phyloP scores from a whole-genome alignment of 2,888 invertebrate genomes.

The Xestoiulus laeticollis region DNA sequence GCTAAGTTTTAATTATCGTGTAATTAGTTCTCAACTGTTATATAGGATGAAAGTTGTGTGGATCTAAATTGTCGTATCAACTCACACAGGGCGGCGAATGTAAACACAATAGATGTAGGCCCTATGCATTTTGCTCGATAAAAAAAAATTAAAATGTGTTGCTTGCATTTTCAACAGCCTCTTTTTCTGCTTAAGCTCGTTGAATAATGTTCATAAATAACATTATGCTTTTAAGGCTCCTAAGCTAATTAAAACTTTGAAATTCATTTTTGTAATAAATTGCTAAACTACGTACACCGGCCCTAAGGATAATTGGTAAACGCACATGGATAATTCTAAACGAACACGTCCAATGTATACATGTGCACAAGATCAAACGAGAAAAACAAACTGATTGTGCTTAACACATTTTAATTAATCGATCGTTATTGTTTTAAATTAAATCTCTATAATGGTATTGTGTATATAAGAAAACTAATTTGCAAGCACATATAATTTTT shows the following conservation, averaged over 20 bases:
- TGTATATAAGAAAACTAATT: neutral
- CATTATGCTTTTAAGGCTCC: neutral
- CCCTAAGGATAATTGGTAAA: neutral
- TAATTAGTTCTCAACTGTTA: conserved; percentile 22
- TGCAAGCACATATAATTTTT: neutral
- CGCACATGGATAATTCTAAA: neutral
- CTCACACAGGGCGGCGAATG: neutral
- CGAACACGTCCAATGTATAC: neutral
- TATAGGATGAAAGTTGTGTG: conserved; percentile 5
- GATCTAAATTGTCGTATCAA: neutral
- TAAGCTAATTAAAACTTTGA: conserved; percentile 11
- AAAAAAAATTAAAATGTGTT: neutral
- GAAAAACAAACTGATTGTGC: neutral
- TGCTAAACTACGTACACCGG: neutral
- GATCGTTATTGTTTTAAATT: neutral
- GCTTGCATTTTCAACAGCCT: neutral
- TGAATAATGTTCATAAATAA: neutral
- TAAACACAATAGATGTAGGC: too few species aligned
- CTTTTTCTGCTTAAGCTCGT: neutral
- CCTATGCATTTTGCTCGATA: neutral
- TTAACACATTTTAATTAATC: neutral
- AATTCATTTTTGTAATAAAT: neutral
- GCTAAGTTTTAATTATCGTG: conserved; percentile 35
- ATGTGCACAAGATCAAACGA: neutral
- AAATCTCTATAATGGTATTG: neutral